Base-by-base conservation (phyloP, 2,113 vertebrate genomes). In the Platichthys flesus region DNA sequence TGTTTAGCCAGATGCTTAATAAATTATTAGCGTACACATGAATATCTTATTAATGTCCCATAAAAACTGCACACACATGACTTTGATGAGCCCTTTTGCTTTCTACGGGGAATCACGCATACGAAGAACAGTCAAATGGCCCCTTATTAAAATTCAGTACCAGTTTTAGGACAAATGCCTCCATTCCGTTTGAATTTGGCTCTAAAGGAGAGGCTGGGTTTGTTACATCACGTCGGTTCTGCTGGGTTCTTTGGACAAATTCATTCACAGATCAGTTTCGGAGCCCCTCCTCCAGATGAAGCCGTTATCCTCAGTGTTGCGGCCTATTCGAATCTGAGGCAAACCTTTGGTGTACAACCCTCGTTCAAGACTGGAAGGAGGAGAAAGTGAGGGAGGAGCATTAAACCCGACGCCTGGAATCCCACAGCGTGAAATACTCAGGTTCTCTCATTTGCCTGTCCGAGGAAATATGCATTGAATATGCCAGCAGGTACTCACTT, bases 271-370 rank as follows among this genome's bases (percentile, higher is more conserved):
- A 78, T 95, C 93, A 21, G 95, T 95, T 93, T 97, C 95, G 83
- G 95, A 96, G 92, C 93, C 92, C 90, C 94, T 88, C 74, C 85
- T 97, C 95, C 94, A 93, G 90, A 94, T 93, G 76, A 94, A 95
- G 82, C 91, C 89, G 62, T 86, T 90, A 76, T 95, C 94, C 85
- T 95, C 95, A 63, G 94, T 90, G 86, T 95, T 94, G 70, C 94
- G 84, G 82, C 94, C 94, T 84, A 96, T 94, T 89, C 85, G 94
- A 93, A 96, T 95, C 86, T 94, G 95, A 96, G 97, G 96, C 94
- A 95, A 95, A 65, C 90, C 90, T 93, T 95, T 95, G 57, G 71
- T 58, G 66, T 93, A 94, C 47, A 93, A 93, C 93, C 94, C 94
- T 90, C 79, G 94, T 86, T 95, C 92, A 88, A 95, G 94, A 93